These are phyloP conservation scores for Lagodon rhomboides DNA, from an alignment of 2,797 vertebrate species.

Conservation along the genomic window DNA sequence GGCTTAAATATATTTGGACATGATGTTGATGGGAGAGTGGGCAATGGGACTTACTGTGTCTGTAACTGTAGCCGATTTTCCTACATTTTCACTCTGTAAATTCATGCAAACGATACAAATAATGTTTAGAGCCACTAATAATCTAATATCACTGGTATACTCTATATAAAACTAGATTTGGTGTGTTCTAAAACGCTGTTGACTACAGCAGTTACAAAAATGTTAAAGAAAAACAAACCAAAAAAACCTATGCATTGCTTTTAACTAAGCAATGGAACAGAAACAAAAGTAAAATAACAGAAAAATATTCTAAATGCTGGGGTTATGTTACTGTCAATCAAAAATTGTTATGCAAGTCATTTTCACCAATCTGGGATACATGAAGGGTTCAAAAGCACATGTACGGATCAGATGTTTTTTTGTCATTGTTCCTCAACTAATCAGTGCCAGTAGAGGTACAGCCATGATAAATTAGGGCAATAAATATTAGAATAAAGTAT, in stretches of 20 bases:
- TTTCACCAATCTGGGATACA: not conserved
- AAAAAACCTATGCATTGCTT: not conserved
- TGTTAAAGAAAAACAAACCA: not conserved
- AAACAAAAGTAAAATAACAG: not conserved
- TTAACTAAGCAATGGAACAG: not conserved
- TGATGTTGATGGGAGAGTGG: constrained; percentile 3
- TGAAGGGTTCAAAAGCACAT: not conserved
- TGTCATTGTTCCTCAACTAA: no score
- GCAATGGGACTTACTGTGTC: constrained; percentile 65
- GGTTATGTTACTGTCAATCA: not conserved
- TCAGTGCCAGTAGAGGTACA: no score
- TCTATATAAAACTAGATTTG: not conserved
- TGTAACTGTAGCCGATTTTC: constrained; percentile 50
- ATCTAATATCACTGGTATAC: not conserved
- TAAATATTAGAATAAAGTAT: not conserved
- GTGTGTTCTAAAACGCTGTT: not conserved
- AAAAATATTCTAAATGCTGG: not conserved
- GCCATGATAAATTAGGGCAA: not conserved
- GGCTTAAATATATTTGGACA: constrained; percentile 8
- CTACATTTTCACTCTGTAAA: constrained; percentile 68
- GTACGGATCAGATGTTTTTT: not conserved
- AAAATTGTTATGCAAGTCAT: not conserved
- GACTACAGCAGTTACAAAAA: not conserved
- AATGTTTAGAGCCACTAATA: constrained; percentile 34
- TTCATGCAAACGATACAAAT: constrained; percentile 58